These are phyloP conservation scores for Scolopax rusticola DNA, from an alignment of 2,797 vertebrate genomes.

Conservation along the genomic window DNA sequence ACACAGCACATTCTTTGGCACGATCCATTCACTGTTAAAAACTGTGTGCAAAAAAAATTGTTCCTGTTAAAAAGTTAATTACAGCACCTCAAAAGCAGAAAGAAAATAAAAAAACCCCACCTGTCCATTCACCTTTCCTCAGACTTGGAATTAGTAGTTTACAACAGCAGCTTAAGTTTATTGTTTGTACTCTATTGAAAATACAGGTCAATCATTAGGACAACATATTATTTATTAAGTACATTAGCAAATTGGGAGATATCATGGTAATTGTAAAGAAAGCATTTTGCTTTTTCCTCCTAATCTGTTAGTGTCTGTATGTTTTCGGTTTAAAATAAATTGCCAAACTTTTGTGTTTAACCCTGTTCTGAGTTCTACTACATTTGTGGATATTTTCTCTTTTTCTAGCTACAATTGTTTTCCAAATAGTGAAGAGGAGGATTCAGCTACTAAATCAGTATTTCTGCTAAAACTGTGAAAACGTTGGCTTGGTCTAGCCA, in stretches of 20 bases:
- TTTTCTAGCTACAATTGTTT: neutral
- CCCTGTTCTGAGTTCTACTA: neutral
- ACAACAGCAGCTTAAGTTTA: neutral
- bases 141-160: neutral
- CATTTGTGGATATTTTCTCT: neutral
- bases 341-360: neutral
- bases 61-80: constrained; percentile 24
- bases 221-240: neutral
- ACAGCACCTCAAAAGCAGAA: neutral
- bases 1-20: neutral
- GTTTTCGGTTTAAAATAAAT: neutral
- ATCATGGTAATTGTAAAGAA: neutral
- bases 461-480: neutral
- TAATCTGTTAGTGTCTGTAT: neutral
- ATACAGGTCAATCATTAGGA: neutral
- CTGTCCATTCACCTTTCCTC: neutral
- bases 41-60: neutral
- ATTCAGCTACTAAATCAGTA: neutral
- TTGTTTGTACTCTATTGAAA: neutral
- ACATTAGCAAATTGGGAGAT: neutral
- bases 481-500: neutral
- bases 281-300: neutral
- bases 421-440: neutral
- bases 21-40: neutral
- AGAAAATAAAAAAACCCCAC: neutral